These are phyloP conservation scores for Apogon hyalosoma DNA, from an alignment of 2,797 vertebrate species.

Conservation along the genomic window DNA sequence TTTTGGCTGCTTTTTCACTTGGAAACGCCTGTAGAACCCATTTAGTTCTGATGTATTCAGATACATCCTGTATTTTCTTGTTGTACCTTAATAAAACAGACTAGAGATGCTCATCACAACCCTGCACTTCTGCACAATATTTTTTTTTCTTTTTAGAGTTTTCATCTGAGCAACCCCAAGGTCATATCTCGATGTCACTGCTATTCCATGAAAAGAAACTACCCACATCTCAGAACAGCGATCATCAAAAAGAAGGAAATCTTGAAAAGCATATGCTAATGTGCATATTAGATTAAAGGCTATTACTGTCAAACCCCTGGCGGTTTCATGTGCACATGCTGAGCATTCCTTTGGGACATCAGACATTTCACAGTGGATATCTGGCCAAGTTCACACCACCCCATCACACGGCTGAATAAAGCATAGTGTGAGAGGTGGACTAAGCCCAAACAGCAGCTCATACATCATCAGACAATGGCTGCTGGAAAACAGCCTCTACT, in stretches of 20 bases:
- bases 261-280: conserved; percentile 3
- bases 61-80: too few relatives aligned
- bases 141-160: neutral
- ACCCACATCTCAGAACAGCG: too few relatives aligned
- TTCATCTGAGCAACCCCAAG: too few relatives aligned
- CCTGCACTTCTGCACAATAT: too few relatives aligned
- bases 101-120: too few relatives aligned
- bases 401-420: conserved; percentile 66
- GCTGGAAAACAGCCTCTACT: conserved; percentile 59
- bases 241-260: too few relatives aligned
- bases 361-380: conserved; percentile 48
- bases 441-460: conserved; percentile 62
- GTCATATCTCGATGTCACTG: too few relatives aligned
- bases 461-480: conserved; percentile 78
- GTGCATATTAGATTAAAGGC: conserved; percentile 4
- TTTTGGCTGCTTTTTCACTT: too few relatives aligned
- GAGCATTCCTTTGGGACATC: conserved; percentile 51
- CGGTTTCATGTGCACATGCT: conserved; percentile 34
- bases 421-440: conserved; percentile 65
- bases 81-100: too few relatives aligned
- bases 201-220: too few relatives aligned
- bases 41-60: too few relatives aligned
- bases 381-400: conserved; percentile 54
- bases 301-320: conserved; percentile 14
- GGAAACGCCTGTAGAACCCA: too few relatives aligned